Conservation (phyloP, 2,888 invertebrate species). For the Drosophila setosimentum region DNA sequence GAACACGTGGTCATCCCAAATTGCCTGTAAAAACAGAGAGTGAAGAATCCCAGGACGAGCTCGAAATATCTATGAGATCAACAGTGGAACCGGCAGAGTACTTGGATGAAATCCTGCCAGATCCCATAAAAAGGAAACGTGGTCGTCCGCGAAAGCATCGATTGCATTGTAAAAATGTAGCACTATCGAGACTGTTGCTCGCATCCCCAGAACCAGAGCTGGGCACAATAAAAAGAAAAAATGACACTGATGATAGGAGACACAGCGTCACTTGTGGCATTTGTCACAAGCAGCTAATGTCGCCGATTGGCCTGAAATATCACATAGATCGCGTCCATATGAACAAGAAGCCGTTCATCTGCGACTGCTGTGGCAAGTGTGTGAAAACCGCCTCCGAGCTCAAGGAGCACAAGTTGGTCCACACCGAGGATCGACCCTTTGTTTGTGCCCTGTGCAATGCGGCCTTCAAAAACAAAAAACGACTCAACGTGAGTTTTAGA, state of each 20-base stretch:
- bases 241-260: not conserved
- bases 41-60: not conserved
- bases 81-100: not conserved
- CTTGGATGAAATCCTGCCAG: not conserved
- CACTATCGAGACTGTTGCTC: slow-evolving; percentile 34
- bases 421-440: slow-evolving; percentile 85
- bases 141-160: slow-evolving; percentile 38
- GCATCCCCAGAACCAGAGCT: slow-evolving; percentile 12
- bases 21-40: not conserved
- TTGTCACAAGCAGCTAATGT: slow-evolving; percentile 44
- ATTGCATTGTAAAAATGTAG: slow-evolving; percentile 27
- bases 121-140: slow-evolving; percentile 29
- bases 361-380: slow-evolving; percentile 85
- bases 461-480: slow-evolving; percentile 82
- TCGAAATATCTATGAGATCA: not conserved
- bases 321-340: slow-evolving; percentile 80
- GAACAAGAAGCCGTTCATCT: slow-evolving; percentile 84
- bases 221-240: not conserved
- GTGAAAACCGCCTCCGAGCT: slow-evolving; percentile 85
- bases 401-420: slow-evolving; percentile 86
- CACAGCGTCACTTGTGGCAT: slow-evolving; percentile 18
- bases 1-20: slow-evolving; percentile 22
- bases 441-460: slow-evolving; percentile 84
- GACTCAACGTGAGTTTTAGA: slow-evolving; percentile 69
- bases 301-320: slow-evolving; percentile 39